Evolutionary conservation across 2,113 vertebrate genomes (phyloP).

Genomic region (Anarhynchus alexandrinus): DNA sequence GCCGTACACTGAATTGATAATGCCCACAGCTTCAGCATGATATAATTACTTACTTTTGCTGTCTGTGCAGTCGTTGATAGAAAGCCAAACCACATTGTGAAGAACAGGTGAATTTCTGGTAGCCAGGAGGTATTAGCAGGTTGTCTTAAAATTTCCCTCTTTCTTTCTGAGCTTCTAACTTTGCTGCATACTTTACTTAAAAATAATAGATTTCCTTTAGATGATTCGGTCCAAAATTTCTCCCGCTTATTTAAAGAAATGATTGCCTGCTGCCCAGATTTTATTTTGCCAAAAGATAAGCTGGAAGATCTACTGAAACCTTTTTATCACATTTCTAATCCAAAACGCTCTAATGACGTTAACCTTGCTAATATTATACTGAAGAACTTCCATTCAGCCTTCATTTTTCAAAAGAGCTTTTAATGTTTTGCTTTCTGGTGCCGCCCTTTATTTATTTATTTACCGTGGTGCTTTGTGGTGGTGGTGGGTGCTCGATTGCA

Average conservation of each 20-base stretch:
- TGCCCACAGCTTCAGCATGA: not conserved
- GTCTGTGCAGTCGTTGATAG: not conserved
- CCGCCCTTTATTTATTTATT: not conserved
- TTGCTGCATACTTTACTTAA: not conserved
- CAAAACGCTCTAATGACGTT: not conserved
- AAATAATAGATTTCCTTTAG: not conserved
- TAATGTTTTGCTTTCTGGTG: not conserved
- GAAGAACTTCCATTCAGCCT: not conserved
- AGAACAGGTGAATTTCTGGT: not conserved
- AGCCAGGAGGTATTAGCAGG: not conserved
- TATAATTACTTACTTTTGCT: not conserved
- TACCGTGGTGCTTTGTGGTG: constrained; percentile 26
- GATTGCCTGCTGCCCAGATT: not conserved
- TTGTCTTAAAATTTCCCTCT: not conserved
- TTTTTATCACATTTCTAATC: not conserved
- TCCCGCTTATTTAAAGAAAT: not conserved
- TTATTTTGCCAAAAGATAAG: not conserved
- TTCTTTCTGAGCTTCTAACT: not conserved
- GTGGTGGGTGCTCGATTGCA: constrained; percentile 48
- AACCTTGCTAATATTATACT: not conserved
- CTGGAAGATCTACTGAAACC: not conserved
- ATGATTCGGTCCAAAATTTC: not conserved
- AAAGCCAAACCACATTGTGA: not conserved
- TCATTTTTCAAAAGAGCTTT: not conserved
- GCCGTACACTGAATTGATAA: not conserved